phyloP scores from a whole-genome alignment of 2,888 invertebrate species.

The Tenthredo notha region DNA sequence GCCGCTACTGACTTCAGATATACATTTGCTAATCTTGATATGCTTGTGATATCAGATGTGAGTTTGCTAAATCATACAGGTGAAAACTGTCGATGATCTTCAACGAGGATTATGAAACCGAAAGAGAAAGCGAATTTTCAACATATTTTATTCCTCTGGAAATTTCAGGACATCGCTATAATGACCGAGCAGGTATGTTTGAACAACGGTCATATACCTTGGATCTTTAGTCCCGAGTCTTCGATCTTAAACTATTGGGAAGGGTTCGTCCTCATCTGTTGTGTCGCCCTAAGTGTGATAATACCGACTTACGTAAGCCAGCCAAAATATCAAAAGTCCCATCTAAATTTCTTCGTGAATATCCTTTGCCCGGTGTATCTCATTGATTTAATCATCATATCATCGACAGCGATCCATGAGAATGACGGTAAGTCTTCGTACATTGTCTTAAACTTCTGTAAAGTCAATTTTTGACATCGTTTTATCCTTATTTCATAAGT shows the following conservation, averaged over 20 bases:
- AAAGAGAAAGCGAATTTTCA: not conserved
- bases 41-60: constrained; percentile 43
- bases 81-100: not conserved
- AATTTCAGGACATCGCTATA: not conserved
- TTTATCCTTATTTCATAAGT: not conserved
- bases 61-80: not conserved
- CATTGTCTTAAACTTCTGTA: not conserved
- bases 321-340: not conserved
- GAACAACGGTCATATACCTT: constrained; percentile 33
- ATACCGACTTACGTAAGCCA: not conserved
- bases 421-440: constrained; percentile 17
- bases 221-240: constrained; percentile 6
- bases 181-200: constrained; percentile 35
- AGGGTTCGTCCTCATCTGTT: constrained; percentile 14
- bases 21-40: constrained; percentile 22
- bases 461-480: not conserved
- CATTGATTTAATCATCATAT: constrained; percentile 22
- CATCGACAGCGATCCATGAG: constrained; percentile 32
- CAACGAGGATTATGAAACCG: not conserved
- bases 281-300: not conserved
- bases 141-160: not conserved
- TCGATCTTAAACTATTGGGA: constrained; percentile 33
- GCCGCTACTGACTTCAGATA: constrained; percentile 45
- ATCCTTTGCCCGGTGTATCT: not conserved
- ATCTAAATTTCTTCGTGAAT: not conserved